These are phyloP conservation scores for Podarcis lilfordi DNA, from an alignment of 2,797 vertebrate species.

Conservation along the genomic window DNA sequence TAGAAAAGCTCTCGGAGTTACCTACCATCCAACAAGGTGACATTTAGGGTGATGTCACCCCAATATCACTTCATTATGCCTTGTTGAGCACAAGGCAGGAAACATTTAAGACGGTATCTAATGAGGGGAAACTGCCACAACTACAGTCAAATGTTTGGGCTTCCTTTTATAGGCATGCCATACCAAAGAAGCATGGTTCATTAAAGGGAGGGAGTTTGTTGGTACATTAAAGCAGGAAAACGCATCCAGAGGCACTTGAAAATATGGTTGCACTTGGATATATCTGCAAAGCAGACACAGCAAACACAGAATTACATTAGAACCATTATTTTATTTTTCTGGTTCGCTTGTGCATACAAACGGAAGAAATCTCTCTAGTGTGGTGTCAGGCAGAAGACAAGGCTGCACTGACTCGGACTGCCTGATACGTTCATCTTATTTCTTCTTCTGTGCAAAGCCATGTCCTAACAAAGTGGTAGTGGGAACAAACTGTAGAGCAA, in stretches of 20 bases:
- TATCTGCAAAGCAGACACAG: background rate
- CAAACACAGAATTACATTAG: background rate
- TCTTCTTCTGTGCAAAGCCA: no score
- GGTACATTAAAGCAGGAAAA: fast-evolving
- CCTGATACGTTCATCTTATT: background rate
- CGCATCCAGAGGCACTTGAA: fast-evolving
- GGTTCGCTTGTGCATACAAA: background rate
- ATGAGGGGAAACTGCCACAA: slow-evolving; percentile 18
- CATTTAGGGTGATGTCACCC: slow-evolving; percentile 50
- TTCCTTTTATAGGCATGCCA: background rate
- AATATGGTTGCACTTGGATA: fast-evolving
- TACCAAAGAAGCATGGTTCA: fast-evolving
- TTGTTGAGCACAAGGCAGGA: slow-evolving; percentile 22
- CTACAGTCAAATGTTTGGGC: background rate
- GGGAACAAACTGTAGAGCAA: background rate
- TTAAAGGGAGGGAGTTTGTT: fast-evolving
- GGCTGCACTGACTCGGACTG: background rate
- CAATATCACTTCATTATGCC: slow-evolving; percentile 48
- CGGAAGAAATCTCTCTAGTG: background rate
- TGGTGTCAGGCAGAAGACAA: background rate
- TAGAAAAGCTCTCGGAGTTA: slow-evolving; percentile 45
- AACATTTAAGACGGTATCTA: slow-evolving; percentile 30
- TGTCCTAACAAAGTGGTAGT: background rate
- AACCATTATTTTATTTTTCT: no score
- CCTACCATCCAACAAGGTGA: slow-evolving; percentile 36